Percentiles rank a stretch among this genome's conserved stretches.
phyloP scores from a whole-genome alignment of 2,888 invertebrate species.

The Drosophila borealis region DNA sequence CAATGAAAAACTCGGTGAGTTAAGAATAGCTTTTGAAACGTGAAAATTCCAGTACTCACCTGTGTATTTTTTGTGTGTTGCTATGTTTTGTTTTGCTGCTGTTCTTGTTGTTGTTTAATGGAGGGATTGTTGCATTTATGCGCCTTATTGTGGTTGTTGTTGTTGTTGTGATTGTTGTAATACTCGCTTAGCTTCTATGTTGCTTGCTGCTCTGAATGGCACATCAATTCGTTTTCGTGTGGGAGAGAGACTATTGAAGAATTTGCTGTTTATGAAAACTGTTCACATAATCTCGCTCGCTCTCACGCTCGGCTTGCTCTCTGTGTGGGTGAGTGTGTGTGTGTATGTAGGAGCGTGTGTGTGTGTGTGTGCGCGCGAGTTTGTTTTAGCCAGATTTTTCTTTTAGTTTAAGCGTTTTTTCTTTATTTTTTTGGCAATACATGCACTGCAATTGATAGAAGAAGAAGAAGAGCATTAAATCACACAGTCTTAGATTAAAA shows the following conservation, averaged over 20 bases:
- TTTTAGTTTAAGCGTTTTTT: constrained; percentile 33
- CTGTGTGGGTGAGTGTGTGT: background rate
- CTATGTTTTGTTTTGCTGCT: constrained; percentile 29
- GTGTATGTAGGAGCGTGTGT: constrained; percentile 10
- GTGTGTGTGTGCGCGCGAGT: background rate
- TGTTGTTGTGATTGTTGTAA: constrained; percentile 54
- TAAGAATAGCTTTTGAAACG: background rate
- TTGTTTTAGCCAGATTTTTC: constrained; percentile 21
- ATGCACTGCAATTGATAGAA: constrained; percentile 57
- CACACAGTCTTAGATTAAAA: constrained; percentile 18
- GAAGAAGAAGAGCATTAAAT: constrained; percentile 21
- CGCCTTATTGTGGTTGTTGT: constrained; percentile 36
- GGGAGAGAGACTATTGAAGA: constrained; percentile 22
- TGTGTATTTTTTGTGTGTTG: constrained; percentile 34
- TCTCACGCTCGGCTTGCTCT: constrained; percentile 16
- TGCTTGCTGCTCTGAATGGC: constrained; percentile 67
- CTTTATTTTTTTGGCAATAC: constrained; percentile 61
- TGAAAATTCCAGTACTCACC: constrained; percentile 32
- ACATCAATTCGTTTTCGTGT: constrained; percentile 61
- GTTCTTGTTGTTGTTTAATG: constrained; percentile 63
- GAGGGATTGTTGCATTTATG: constrained; percentile 78
- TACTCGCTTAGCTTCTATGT: constrained; percentile 81
- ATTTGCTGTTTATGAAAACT: constrained; percentile 40
- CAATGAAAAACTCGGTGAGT: background rate
- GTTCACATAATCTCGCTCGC: constrained; percentile 48